Evolutionary conservation across 2,797 vertebrate genomes (phyloP).

Genomic region (Hippopotamyrus pictus): DNA sequence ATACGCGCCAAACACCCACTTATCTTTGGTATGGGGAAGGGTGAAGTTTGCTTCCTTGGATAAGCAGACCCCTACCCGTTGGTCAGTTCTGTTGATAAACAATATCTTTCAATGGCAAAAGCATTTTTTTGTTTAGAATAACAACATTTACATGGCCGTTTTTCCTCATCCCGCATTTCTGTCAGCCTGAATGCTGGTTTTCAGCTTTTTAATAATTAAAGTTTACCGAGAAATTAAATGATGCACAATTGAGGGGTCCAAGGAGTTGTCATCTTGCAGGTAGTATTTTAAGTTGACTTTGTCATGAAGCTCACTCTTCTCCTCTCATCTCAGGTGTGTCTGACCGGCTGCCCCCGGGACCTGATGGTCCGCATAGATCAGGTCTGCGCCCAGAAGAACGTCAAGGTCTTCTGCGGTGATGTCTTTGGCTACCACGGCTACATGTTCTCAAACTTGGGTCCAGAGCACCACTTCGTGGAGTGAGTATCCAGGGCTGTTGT

Average conservation of each 20-base stretch:
- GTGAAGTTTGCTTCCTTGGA: constrained; percentile 39
- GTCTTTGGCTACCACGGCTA: constrained; percentile 89
- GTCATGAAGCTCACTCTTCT: neutral
- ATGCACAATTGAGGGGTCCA: neutral
- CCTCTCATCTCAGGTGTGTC: constrained; percentile 67
- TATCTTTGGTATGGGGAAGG: constrained; percentile 44
- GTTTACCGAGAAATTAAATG: neutral
- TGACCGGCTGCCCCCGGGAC: constrained; percentile 80
- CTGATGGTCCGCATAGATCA: constrained; percentile 77
- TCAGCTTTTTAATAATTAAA: neutral
- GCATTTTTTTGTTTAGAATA: neutral
- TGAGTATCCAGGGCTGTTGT: constrained; percentile 54
- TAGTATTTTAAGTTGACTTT: neutral
- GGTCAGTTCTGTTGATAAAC: constrained; percentile 29
- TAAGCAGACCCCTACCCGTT: constrained; percentile 42
- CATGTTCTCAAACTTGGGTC: constrained; percentile 83
- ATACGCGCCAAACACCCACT: constrained; percentile 18
- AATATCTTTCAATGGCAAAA: neutral
- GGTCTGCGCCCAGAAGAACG: constrained; percentile 68
- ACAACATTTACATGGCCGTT: neutral
- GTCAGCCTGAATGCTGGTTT: neutral
- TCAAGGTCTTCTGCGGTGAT: constrained; percentile 86
- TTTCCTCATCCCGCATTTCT: neutral
- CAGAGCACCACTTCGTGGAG: constrained; percentile 83
- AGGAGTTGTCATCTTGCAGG: neutral